Conservation (phyloP, 1,140 invertebrate species). For the Drosophila murphyi region DNA sequence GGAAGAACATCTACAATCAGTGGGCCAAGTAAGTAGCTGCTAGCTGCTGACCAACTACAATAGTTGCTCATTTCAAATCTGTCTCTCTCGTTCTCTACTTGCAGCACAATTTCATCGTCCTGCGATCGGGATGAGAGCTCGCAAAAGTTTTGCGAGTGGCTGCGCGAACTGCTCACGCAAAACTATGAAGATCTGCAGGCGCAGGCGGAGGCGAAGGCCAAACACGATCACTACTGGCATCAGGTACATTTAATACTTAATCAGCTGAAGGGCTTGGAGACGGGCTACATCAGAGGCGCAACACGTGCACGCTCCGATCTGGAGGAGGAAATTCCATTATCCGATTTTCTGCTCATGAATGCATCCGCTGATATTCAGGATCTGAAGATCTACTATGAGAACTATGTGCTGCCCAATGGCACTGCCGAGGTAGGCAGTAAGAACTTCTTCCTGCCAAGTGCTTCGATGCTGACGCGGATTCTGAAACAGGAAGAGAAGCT, state of each 20-base stretch:
- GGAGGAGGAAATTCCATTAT: conserved; percentile 86
- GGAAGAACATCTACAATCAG: conserved; percentile 92
- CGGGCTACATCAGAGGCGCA: conserved; percentile 89
- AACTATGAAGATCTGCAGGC: conserved; percentile 89
- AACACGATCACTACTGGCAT: conserved; percentile 87
- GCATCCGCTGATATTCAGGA: conserved; percentile 92
- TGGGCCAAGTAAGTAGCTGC: conserved; percentile 86
- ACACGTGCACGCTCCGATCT: conserved; percentile 87
- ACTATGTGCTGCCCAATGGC: conserved; percentile 67
- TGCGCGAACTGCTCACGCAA: conserved; percentile 61
- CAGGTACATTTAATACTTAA: conserved; percentile 89
- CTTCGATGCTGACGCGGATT: conserved; percentile 76
- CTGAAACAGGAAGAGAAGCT: conserved; percentile 53
- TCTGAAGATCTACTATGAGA: conserved; percentile 83
- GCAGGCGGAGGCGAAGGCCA: conserved; percentile 88
- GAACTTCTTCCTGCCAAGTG: conserved; percentile 81
- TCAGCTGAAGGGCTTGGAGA: conserved; percentile 89
- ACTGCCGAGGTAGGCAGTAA: conserved; percentile 49
- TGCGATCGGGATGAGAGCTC: conserved; percentile 88
- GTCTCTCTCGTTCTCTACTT: not conserved
- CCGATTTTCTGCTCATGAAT: conserved; percentile 90
- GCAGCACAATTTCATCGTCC: conserved; percentile 87
- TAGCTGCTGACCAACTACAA: rapidly evolving
- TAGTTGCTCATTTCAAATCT: not conserved
- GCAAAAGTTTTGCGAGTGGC: conserved; percentile 77